phyloP scores from a whole-genome alignment of 2,888 invertebrate species.

The Eumerus sabulonum region DNA sequence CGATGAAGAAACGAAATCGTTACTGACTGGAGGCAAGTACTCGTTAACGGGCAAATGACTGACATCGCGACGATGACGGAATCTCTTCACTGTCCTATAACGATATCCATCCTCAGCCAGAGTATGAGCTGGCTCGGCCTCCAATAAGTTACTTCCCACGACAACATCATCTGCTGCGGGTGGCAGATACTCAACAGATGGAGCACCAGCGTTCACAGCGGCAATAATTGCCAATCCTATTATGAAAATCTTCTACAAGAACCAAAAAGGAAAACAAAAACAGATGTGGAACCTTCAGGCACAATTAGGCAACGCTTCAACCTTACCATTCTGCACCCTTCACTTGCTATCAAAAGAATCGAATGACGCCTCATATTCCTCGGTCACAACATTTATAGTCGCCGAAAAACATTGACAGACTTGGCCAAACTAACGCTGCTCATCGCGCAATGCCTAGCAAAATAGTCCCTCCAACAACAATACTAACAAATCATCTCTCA shows the following conservation, averaged over 20 bases:
- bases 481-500: conserved; percentile 25
- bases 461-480: conserved; percentile 10
- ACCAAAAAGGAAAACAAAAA: conserved; percentile 12
- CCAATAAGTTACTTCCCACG: conserved; percentile 42
- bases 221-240: conserved; percentile 63
- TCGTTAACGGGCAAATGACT: conserved; percentile 43
- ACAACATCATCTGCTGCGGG: conserved; percentile 43
- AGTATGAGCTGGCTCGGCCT: conserved; percentile 52
- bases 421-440: background rate
- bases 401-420: conserved; percentile 26
- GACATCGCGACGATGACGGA: conserved; percentile 63
- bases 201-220: conserved; percentile 52
- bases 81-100: conserved; percentile 57
- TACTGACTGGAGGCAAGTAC: conserved; percentile 39
- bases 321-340: conserved; percentile 59
- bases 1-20: no score
- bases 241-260: conserved; percentile 48
- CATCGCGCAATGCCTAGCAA: conserved; percentile 12
- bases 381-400: conserved; percentile 64
- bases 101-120: conserved; percentile 59
- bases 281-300: background rate
- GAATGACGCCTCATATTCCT: conserved; percentile 47
- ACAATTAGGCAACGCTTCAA: background rate
- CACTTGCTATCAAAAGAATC: conserved; percentile 57
- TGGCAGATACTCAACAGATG: conserved; percentile 57